Percentiles rank a stretch among this genome's conserved stretches.
phyloP scores from a whole-genome alignment of 2,113 vertebrate species.

The Pristiophorus japonicus region DNA sequence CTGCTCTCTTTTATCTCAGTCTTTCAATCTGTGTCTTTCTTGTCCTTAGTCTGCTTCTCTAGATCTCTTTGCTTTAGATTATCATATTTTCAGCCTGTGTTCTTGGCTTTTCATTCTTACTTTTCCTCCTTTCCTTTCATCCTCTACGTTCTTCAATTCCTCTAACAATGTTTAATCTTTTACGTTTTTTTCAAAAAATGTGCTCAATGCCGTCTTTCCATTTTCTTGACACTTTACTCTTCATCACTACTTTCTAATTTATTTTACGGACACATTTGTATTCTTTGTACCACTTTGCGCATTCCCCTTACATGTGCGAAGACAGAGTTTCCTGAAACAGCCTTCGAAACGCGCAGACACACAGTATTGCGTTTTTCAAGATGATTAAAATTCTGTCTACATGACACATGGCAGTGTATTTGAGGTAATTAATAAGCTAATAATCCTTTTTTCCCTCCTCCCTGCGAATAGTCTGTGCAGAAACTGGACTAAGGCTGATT shows the following conservation, averaged over 20 bases:
- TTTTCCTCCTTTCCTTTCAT: not conserved
- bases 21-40: not conserved
- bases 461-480: not conserved
- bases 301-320: not conserved
- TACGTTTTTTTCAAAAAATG: not conserved
- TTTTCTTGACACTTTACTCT: not conserved
- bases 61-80: not conserved
- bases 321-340: not conserved
- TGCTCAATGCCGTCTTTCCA: not conserved
- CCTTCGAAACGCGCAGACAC: conserved; percentile 40
- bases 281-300: not conserved
- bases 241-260: not conserved
- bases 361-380: conserved; percentile 58
- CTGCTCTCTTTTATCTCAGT: conserved; percentile 7
- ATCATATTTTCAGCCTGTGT: not conserved
- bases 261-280: not conserved
- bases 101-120: conserved; percentile 25
- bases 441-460: conserved; percentile 48
- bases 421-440: conserved; percentile 69
- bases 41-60: not conserved
- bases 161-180: not conserved
- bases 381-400: conserved; percentile 65
- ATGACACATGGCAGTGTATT: conserved; percentile 58
- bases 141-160: not conserved
- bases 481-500: not conserved